A percentile compares a stretch with the other conserved stretches of the same genome.
Conservation (phyloP, 1,140 invertebrate genomes). For the Callitettix versicolor region DNA sequence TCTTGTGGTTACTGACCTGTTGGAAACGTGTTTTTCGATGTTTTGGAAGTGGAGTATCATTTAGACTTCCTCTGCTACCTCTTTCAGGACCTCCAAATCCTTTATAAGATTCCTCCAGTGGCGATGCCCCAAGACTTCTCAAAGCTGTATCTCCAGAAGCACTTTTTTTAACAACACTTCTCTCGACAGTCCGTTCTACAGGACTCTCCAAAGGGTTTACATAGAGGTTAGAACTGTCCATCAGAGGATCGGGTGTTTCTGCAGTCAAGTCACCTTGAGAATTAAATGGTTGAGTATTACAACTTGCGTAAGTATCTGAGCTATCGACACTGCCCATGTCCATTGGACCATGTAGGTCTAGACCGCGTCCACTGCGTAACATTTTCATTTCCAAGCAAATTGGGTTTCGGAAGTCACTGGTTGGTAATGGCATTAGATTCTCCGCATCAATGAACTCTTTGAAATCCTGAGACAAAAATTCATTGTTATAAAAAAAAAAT, state of each 20-base stretch:
- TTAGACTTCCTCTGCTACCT: constrained; percentile 48
- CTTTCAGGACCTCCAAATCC: constrained; percentile 40
- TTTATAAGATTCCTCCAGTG: constrained; percentile 41
- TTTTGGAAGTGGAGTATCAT: constrained; percentile 61
- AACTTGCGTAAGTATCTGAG: constrained; percentile 89
- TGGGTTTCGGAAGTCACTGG: constrained; percentile 64
- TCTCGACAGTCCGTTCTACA: constrained; percentile 1
- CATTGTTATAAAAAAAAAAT: neutral
- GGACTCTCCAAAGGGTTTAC: constrained; percentile 63
- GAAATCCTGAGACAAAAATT: constrained; percentile 54
- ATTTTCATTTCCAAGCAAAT: constrained; percentile 69
- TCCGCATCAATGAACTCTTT: constrained; percentile 81
- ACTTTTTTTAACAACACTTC: constrained; percentile 54
- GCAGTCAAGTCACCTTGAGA: constrained; percentile 64
- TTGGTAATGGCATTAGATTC: constrained; percentile 69
- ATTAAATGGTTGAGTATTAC: constrained; percentile 86
- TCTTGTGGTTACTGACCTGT: constrained; percentile 51
- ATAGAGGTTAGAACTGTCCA: constrained; percentile 71
- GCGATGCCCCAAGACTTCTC: constrained; percentile 39
- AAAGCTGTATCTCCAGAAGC: constrained; percentile 62
- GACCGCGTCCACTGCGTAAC: constrained; percentile 37
- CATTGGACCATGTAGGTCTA: constrained; percentile 32
- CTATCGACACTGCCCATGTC: constrained; percentile 68
- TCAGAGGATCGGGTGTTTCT: constrained; percentile 15
- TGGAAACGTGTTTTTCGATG: constrained; percentile 78